Evolutionary conservation across 1,140 invertebrate species (phyloP), one percentile per base, ranked within the genome.

Genomic region (Chrysomallon squamiferum): DNA sequence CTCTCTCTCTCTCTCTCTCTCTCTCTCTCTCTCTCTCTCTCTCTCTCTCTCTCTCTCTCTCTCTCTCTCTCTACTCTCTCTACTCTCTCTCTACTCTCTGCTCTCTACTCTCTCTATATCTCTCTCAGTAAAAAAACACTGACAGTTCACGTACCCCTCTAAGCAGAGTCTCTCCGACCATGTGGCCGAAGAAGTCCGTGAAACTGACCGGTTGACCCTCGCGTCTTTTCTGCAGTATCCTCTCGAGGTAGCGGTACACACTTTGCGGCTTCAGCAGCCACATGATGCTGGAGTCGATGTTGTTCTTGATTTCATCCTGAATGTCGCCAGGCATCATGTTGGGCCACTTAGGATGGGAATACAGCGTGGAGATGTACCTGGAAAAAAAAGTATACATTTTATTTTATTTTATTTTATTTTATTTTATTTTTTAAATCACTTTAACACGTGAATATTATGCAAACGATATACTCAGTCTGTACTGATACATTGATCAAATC

Each of bases 171-270:
- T 87, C 86, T 49, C 86, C 86, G 18, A 88, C 78, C 52, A 87
- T 74, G 66, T 86, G 81, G 15, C 87, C 87, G 73, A 87, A 88
- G 58, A 87, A 86, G 70, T 88, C 87, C 0, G 87, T 88, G 66
- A 87, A 87, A 63, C 84, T 86, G 33, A 88, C 80, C 30, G 86
- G 87, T 52, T 87, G 87, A 1, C 87, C 86, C 41, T 73, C 72
- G 35, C 73, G 74, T 25, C 81, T 72, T 72, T 88, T 87, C 57
- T 72, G 62, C 29, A 85, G 64, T 35, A 88, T 85, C 41, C 73
- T 75, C 7, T 78, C 76, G 29, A 85, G 62, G 62, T 87, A 87
- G 18, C 77, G 70, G 61, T 78, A 84, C 18, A 86, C 69, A 57
- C 70, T 77, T 45, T 75, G 66, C 5, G 81, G 81, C 25, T 69